These are phyloP conservation scores for Loripinus fragilis DNA, from an alignment of 2,888 invertebrate genomes.

Conservation along the genomic window DNA sequence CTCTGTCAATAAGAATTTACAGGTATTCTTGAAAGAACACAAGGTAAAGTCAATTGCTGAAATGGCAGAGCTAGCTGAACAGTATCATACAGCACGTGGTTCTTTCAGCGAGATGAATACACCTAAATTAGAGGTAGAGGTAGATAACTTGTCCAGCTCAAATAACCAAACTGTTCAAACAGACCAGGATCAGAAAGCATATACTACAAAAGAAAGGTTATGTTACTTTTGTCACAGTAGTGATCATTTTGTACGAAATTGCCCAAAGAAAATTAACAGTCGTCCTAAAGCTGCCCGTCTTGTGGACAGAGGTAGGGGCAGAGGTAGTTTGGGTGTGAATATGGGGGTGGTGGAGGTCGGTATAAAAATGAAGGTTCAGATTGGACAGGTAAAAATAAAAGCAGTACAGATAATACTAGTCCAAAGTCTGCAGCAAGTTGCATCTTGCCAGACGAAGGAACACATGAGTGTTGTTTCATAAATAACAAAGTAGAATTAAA, in stretches of 20 bases:
- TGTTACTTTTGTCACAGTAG: background rate
- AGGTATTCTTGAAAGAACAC: constrained; percentile 11
- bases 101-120: background rate
- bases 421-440: background rate
- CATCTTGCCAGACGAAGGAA: background rate
- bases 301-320: background rate
- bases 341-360: background rate
- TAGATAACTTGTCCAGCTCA: background rate
- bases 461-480: background rate
- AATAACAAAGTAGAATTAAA: background rate
- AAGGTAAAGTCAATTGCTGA: constrained; percentile 22
- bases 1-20: background rate
- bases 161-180: background rate
- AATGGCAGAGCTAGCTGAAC: constrained; percentile 24
- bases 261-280: background rate
- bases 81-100: constrained; percentile 35
- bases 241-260: background rate
- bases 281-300: too few species aligned
- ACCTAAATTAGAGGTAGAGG: background rate
- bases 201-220: background rate
- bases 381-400: too few species aligned
- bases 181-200: background rate
- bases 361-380: background rate
- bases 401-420: too few species aligned
- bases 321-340: background rate